Base-by-base conservation (phyloP, 2,888 invertebrate genomes). In the Julus scandinavius region DNA sequence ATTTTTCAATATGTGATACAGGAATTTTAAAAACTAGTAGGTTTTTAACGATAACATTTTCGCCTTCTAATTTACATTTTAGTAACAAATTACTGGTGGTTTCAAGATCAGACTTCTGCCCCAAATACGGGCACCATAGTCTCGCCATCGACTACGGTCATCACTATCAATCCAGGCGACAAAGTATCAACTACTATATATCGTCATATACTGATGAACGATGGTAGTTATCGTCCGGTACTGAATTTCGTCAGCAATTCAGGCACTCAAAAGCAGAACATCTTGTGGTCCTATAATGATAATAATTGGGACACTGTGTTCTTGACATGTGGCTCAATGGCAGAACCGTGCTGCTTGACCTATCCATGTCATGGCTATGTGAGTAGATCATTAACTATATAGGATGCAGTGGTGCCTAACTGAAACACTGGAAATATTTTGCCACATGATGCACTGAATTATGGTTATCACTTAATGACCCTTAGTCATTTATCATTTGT, bases 361-460 rank as follows among this genome's bases (percentile, higher is more conserved):
- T 85, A 38, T 41, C 85, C 85, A 41, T 85, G 85, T 45, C 13
- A 2, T 85, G 85, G 85, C 41, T 85, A 85, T 41, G 85, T 85
- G 41, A 45, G 85, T 85, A 41, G 41, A 41, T 9, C 54, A 54
- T 17, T 3, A 17, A 15, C 15, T 54, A 4, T 15, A 54, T 29
- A 54, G 11, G 15, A 17, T 54, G 11, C 54, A 54, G 54, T 4
- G 1, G 4, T 72, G 7, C n/a, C 9, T 11, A 4, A 15, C 0
- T 4, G 15, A 17, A 54, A 17, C 3, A 2, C 20, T 3, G 63
- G 20, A 6, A 63, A 63, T 63, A n/a, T 20, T 63, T 58, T 58
- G 15, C 11, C 58, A 11, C 11, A 58, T 58, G 58, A 15, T 15
- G 1, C 17, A 15, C 17, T 58, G 11, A 4, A 58, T 63, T n/a